A percentile compares a stretch with the other conserved stretches of the same genome.
These are phyloP conservation scores for Ptychadena robeensis DNA, from an alignment of 2,797 vertebrate genomes.

Conservation along the genomic window DNA sequence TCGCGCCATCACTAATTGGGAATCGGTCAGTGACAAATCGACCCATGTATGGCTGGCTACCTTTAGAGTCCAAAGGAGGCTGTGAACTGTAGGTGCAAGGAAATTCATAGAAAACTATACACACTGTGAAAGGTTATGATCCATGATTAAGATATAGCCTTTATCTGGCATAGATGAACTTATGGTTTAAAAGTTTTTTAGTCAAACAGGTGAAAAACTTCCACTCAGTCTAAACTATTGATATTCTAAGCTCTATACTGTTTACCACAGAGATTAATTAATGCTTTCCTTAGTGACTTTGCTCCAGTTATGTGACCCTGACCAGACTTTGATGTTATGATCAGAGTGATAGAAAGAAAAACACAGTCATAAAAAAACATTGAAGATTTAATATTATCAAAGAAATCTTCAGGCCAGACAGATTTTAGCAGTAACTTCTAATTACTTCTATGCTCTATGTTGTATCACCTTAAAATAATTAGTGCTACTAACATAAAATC, in stretches of 20 bases:
- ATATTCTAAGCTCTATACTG: background rate
- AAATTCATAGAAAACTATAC: no score
- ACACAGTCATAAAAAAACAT: conserved; percentile 25
- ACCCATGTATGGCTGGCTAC: no score
- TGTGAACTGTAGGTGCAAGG: no score
- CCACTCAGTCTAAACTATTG: conserved; percentile 1
- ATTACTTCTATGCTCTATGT: conserved; percentile 29
- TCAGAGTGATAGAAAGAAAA: conserved; percentile 28
- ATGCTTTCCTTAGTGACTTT: conserved; percentile 19
- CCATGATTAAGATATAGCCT: background rate
- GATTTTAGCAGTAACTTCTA: conserved; percentile 14
- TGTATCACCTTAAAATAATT: conserved; percentile 16
- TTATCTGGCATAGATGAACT: background rate
- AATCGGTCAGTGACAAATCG: no score
- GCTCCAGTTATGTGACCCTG: conserved; percentile 19
- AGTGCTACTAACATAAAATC: background rate
- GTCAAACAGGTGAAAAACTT: background rate
- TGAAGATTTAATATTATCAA: conserved; percentile 26
- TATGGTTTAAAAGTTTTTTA: background rate
- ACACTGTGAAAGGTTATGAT: no score
- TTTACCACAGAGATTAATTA: conserved; percentile 33
- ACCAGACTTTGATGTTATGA: conserved; percentile 42
- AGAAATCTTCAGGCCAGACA: conserved; percentile 14
- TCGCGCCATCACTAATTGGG: no score
- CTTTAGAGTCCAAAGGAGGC: no score